Evolutionary conservation across 1,140 invertebrate species (phyloP), one percentile per base, ranked within the genome.

Genomic region (Musca vetustissima): DNA sequence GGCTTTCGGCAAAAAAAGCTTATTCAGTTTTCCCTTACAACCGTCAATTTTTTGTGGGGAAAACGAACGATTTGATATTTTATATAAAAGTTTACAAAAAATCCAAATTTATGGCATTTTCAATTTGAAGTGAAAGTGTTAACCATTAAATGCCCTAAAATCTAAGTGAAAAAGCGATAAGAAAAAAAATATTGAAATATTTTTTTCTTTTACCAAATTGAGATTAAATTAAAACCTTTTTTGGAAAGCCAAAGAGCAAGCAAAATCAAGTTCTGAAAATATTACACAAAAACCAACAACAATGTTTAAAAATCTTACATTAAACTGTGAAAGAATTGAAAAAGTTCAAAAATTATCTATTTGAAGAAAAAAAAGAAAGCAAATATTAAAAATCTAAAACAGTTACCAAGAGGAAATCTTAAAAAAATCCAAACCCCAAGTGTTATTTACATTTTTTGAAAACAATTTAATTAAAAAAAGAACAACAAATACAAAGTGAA

Each of bases 1-100:
- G 64, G 47, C 48, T 59, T 32, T 65, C 64, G 64, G 53, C 53
- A 59, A 57, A 59, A 68, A 25, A 68, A 48, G 67, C 67, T 68
- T 68, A 68, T 68, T 68, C 53, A 68, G 67, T 55, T 68, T 68
- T 68, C 25, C 13, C 36, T 11, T 28, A 19, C 28, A 67, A 48
- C 21, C 48, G n/a, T n/a, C n/a, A n/a, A 43, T 49, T 66, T 66
- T 50, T 21, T 43, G 25, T 36, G 32, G 32, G 43, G 65, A 17
- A 70, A 67, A 50, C 64, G 24, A 66, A 66, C 49, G 64, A 25
- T 22, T 48, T 48, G 64, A 66, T 49, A 66, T 66, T 66, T 66
- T 66, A 32, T 61, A 61, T 61, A 57, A 69, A 64, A 28, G 28
- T 28, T 28, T 28, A 28, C 3, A 43, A 55, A 19, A 57, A 49